Percentiles rank a stretch among this genome's conserved stretches.
Conservation (phyloP, 2,888 invertebrate genomes). For the Agrotis ipsilon region DNA sequence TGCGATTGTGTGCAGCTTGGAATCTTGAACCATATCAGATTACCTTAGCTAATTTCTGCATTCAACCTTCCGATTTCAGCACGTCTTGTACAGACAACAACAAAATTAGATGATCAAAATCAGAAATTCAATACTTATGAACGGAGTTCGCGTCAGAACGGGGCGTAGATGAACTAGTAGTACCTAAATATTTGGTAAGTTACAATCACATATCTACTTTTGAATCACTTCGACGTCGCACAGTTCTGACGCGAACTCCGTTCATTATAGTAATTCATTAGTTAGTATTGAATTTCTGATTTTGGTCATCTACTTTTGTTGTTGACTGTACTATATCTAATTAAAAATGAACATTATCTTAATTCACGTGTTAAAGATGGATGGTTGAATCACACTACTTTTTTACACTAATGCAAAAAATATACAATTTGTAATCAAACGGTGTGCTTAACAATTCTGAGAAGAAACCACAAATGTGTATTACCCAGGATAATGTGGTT, state of each 20-base stretch:
- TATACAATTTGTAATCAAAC: slow-evolving; percentile 21
- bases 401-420: slow-evolving; percentile 15
- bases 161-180: too few relatives aligned
- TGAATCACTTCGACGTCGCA: too few relatives aligned
- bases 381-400: slow-evolving; percentile 1
- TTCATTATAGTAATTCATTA: too few relatives aligned
- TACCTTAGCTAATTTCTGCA: slow-evolving; percentile 5
- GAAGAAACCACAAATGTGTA: slow-evolving; percentile 30
- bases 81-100: too few relatives aligned
- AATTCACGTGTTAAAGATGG: not conserved
- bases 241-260: too few relatives aligned
- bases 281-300: too few relatives aligned
- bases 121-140: too few relatives aligned
- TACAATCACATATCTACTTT: too few relatives aligned
- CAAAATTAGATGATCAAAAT: too few relatives aligned
- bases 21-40: slow-evolving; percentile 28
- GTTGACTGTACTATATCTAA: not conserved
- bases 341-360: not conserved
- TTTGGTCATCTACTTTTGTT: too few relatives aligned
- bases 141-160: too few relatives aligned
- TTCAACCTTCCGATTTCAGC: slow-evolving; percentile 24
- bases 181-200: too few relatives aligned
- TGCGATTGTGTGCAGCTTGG: slow-evolving; percentile 45
- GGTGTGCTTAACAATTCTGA: slow-evolving; percentile 43
- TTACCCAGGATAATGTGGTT: slow-evolving; percentile 21